These are phyloP conservation scores for Oxygymnocypris stewartii DNA, from an alignment of 2,113 vertebrate species.

Conservation along the genomic window DNA sequence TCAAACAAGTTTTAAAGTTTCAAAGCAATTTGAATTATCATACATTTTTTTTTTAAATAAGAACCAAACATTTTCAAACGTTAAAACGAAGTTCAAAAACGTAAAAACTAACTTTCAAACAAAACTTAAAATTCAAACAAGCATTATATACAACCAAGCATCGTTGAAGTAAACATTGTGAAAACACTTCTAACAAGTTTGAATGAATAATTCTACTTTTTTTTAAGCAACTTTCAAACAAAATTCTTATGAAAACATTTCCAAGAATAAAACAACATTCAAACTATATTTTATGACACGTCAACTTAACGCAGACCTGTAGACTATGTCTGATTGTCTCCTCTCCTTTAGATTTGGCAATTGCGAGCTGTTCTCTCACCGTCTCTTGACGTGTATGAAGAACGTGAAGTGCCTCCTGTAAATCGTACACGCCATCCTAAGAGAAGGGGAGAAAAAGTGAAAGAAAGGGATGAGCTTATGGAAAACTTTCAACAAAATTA, in stretches of 20 bases:
- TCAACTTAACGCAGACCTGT: slow-evolving; percentile 69
- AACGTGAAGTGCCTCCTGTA: slow-evolving; percentile 87
- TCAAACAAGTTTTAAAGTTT: neutral
- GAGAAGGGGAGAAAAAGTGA: neutral
- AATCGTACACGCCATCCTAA: slow-evolving; percentile 91
- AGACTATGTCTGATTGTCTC: slow-evolving; percentile 84
- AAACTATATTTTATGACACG: neutral
- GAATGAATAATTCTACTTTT: neutral
- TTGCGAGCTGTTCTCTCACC: slow-evolving; percentile 81
- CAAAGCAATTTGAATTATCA: too few relatives aligned
- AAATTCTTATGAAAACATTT: neutral
- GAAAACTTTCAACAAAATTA: neutral
- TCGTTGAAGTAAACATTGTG: neutral
- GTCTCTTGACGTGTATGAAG: slow-evolving; percentile 87
- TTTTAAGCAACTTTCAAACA: neutral
- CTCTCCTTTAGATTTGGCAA: slow-evolving; percentile 89
- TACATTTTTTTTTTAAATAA: too few relatives aligned
- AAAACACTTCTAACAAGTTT: neutral
- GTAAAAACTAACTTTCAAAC: too few relatives aligned
- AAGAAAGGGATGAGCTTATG: neutral
- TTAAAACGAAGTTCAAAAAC: too few relatives aligned
- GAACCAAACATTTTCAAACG: too few relatives aligned
- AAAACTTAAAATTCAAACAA: too few relatives aligned
- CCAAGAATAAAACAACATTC: neutral
- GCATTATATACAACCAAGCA: too few relatives aligned